Conservation (phyloP, 1,140 invertebrate species). For the Pemphigus obesinymphae region DNA sequence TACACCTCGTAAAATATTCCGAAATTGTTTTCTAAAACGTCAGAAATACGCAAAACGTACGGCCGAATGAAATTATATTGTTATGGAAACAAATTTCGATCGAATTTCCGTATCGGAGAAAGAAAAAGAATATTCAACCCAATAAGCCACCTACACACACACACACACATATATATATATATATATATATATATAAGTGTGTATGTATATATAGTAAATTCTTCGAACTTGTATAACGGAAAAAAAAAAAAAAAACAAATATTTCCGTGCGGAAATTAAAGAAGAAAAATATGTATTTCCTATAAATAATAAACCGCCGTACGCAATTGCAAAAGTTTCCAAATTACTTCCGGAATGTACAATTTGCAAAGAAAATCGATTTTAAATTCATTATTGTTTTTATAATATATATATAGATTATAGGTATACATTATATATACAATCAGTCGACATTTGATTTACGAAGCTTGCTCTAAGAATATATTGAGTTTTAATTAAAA, state of each 20-base stretch:
- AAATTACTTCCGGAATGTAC: conserved; percentile 3
- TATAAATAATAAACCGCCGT: not conserved
- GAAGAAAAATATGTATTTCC: not conserved
- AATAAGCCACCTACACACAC: too few species aligned
- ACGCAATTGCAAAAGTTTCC: not conserved
- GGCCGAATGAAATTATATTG: not conserved
- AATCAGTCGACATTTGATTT: too few species aligned
- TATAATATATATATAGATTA: too few species aligned
- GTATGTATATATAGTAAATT: too few species aligned
- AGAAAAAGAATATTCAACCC: not conserved
- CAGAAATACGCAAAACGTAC: not conserved
- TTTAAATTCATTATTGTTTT: too few species aligned
- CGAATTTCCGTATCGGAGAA: not conserved
- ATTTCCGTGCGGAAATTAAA: conserved; percentile 7
- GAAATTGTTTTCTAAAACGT: conserved; percentile 23
- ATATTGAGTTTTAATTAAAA: too few species aligned
- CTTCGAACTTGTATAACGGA: not conserved
- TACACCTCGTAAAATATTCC: conserved; percentile 8
- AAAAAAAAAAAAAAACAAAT: not conserved
- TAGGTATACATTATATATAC: too few species aligned
- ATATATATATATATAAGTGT: too few species aligned
- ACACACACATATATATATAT: too few species aligned
- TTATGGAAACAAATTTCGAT: conserved; percentile 13
- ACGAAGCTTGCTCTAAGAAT: too few species aligned
- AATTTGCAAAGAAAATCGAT: not conserved